phyloP scores from a whole-genome alignment of 2,888 invertebrate species.

The Frankliniella fusca region DNA sequence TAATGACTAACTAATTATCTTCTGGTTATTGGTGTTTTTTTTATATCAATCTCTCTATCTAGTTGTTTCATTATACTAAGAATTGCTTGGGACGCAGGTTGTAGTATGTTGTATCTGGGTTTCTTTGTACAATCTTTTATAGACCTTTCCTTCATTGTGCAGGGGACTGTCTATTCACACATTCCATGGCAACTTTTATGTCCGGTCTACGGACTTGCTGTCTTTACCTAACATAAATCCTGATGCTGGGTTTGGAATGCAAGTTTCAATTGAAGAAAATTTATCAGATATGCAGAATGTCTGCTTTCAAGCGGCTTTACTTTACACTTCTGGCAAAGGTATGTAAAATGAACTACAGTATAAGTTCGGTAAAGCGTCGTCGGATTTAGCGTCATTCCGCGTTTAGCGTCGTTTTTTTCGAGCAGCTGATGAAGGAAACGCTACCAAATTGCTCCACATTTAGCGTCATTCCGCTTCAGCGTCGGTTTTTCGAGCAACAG shows the following conservation, averaged over 20 bases:
- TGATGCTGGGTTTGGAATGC: slow-evolving; percentile 97
- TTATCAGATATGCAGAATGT: slow-evolving; percentile 79
- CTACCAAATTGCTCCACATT: too few species aligned
- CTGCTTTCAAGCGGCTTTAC: slow-evolving; percentile 95
- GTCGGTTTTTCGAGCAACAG: too few species aligned
- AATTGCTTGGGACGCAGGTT: too few species aligned
- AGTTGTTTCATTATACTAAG: slow-evolving; percentile 28
- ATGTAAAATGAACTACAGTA: slow-evolving; percentile 34
- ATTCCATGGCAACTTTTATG: slow-evolving; percentile 99
- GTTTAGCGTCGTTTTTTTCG: too few species aligned
- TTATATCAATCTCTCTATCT: slow-evolving; percentile 27
- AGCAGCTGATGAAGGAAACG: too few species aligned
- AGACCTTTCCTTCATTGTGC: slow-evolving; percentile 36
- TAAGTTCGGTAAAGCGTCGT: too few species aligned
- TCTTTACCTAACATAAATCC: slow-evolving; percentile 97
- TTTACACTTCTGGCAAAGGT: slow-evolving; percentile 93
- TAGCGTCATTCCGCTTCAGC: too few species aligned
- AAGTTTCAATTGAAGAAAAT: slow-evolving; percentile 90
- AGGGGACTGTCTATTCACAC: slow-evolving; percentile 91
- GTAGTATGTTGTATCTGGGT: too few species aligned
- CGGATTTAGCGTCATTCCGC: too few species aligned
- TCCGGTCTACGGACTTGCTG: slow-evolving; percentile 92
- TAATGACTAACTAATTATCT: not conserved
- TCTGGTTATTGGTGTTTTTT: slow-evolving; percentile 14
- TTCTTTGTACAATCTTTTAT: slow-evolving; percentile 7